Conservation (phyloP, 2,797 vertebrate genomes). For the Podarcis lilfordi region DNA sequence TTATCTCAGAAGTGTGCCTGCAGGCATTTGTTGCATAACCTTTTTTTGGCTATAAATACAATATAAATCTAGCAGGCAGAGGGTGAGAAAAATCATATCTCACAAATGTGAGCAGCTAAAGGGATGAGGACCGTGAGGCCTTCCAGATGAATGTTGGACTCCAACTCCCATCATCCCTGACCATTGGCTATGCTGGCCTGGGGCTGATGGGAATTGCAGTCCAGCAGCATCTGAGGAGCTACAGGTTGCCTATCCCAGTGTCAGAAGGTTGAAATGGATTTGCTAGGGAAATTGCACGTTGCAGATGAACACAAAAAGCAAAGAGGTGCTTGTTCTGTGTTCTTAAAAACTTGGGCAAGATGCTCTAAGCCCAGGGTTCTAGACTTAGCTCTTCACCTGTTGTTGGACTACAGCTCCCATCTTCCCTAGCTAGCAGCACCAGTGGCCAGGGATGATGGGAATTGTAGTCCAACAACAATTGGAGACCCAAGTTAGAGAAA, state of each 20-base stretch:
- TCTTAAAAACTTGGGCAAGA: conserved; percentile 10
- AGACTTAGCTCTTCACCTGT: too few species aligned
- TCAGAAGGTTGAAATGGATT: neutral
- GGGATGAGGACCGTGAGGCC: too few species aligned
- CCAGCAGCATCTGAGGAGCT: too few species aligned
- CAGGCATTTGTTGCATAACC: conserved; percentile 24
- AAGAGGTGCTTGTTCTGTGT: neutral
- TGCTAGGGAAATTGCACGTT: neutral
- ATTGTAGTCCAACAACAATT: too few species aligned
- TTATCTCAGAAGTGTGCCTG: conserved; percentile 39
- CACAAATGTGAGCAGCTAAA: neutral
- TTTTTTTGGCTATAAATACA: conserved; percentile 16
- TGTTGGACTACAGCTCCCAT: neutral
- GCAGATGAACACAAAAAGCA: neutral
- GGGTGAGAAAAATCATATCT: neutral
- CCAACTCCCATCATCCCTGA: too few species aligned
- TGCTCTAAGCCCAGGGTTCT: neutral
- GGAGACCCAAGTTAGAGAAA: too few species aligned
- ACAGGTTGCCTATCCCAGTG: too few species aligned
- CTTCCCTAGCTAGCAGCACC: too few species aligned
- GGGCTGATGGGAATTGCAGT: too few species aligned
- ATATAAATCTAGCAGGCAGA: conserved; percentile 35
- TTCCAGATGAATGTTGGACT: too few species aligned
- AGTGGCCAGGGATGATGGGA: too few species aligned
- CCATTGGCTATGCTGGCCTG: too few species aligned